These are phyloP conservation scores for Momotus momota DNA, from an alignment of 2,797 vertebrate genomes.

Conservation along the genomic window DNA sequence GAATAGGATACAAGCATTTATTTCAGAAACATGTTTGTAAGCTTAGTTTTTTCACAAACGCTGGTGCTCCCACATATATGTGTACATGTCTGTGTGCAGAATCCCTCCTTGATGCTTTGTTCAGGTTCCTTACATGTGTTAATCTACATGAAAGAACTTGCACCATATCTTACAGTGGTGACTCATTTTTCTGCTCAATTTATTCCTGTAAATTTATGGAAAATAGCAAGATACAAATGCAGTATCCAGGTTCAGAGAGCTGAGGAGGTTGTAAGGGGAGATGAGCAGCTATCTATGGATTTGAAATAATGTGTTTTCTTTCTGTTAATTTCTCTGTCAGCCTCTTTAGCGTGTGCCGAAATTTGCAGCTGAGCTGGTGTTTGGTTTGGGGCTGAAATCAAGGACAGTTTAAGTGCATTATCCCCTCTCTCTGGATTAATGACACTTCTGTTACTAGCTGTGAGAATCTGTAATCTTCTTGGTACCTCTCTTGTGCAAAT, in stretches of 20 bases:
- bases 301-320: background rate
- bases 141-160: background rate
- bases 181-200: background rate
- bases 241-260: background rate
- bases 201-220: background rate
- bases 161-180: background rate
- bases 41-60: background rate
- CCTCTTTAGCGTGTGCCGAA: background rate
- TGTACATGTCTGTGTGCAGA: background rate
- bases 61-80: background rate
- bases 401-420: background rate
- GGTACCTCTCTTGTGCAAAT: background rate
- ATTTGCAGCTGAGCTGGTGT: background rate
- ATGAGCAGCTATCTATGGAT: background rate
- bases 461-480: background rate
- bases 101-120: background rate
- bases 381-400: background rate
- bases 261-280: background rate
- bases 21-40: background rate
- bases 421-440: background rate
- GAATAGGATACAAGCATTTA: background rate
- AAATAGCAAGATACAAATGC: background rate
- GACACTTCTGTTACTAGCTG: rapidly evolving
- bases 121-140: background rate
- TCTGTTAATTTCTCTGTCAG: background rate